These are phyloP conservation scores for Drosophila busckii DNA, from an alignment of 1,140 invertebrate species.

Conservation along the genomic window DNA sequence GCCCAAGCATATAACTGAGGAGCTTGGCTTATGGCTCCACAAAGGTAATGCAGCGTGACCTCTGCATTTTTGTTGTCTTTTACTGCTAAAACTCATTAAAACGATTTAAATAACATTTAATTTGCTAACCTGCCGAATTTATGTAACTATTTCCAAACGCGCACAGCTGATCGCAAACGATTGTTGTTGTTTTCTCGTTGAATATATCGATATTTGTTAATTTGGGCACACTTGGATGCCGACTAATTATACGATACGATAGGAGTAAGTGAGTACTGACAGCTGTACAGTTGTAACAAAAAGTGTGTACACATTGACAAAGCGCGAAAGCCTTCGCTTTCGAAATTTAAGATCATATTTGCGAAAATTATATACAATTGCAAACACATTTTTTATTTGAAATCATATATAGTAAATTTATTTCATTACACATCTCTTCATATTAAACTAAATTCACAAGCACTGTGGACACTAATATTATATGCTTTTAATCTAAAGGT, in stretches of 20 bases:
- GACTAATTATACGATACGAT: background rate
- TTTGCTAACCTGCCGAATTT: conserved; percentile 72
- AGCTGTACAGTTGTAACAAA: too few species aligned
- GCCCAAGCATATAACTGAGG: too few species aligned
- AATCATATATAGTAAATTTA: conserved; percentile 50
- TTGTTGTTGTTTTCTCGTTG: too few species aligned
- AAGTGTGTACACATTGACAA: too few species aligned
- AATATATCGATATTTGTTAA: conserved; percentile 46
- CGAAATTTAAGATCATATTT: too few species aligned
- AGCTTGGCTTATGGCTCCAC: too few species aligned
- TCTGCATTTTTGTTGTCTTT: background rate
- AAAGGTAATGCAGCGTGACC: too few species aligned
- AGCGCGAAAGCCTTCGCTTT: too few species aligned
- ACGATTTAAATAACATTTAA: conserved; percentile 18
- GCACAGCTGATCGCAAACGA: too few species aligned
- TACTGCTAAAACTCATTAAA: background rate
- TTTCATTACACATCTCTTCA: conserved; percentile 19
- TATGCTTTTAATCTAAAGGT: conserved; percentile 44
- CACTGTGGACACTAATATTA: conserved; percentile 66
- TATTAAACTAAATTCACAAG: conserved; percentile 60
- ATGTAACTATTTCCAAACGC: conserved; percentile 57
- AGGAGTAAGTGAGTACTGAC: too few species aligned
- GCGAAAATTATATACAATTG: too few species aligned
- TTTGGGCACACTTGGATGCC: conserved; percentile 10
- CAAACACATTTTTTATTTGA: too few species aligned